Evolutionary conservation across 2,113 vertebrate genomes (phyloP).

Genomic region (Sitta europaea): DNA sequence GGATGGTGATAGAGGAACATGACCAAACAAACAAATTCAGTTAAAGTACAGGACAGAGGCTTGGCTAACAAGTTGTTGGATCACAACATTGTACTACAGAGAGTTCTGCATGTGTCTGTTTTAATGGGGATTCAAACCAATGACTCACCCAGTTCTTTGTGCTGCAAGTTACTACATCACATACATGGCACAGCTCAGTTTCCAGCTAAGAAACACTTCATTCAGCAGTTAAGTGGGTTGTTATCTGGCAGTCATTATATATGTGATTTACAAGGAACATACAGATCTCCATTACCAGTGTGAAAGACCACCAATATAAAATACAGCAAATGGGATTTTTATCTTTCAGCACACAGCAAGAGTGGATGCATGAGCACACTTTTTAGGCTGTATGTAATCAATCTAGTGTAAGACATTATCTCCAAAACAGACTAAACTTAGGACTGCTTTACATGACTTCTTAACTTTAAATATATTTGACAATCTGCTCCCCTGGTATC

Average conservation of each 20-base stretch:
- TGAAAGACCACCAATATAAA: conserved; percentile 77
- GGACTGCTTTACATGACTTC: conserved; percentile 31
- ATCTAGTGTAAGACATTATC: conserved; percentile 74
- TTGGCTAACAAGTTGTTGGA: not conserved
- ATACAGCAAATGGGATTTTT: conserved; percentile 77
- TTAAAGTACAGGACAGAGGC: not conserved
- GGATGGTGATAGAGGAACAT: not conserved
- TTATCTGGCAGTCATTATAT: conserved; percentile 75
- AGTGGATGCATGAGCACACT: conserved; percentile 63
- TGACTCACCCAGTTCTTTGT: conserved; percentile 9
- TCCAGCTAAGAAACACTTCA: conserved; percentile 72
- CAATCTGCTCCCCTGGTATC: conserved; percentile 38
- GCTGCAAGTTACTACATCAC: conserved; percentile 28
- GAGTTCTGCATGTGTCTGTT: not conserved
- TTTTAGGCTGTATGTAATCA: conserved; percentile 70
- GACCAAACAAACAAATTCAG: not conserved
- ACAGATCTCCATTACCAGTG: conserved; percentile 61
- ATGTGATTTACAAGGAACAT: conserved; percentile 77
- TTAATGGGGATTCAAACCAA: conserved; percentile 15
- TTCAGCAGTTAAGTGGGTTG: conserved; percentile 68
- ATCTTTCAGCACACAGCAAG: conserved; percentile 74
- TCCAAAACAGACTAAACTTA: conserved; percentile 54
- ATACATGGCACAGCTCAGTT: conserved; percentile 55
- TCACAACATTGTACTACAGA: not conserved
- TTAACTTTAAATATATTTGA: conserved; percentile 66